Base-by-base conservation (phyloP, 2,888 invertebrate genomes). In the Melinaea marsaeus region DNA sequence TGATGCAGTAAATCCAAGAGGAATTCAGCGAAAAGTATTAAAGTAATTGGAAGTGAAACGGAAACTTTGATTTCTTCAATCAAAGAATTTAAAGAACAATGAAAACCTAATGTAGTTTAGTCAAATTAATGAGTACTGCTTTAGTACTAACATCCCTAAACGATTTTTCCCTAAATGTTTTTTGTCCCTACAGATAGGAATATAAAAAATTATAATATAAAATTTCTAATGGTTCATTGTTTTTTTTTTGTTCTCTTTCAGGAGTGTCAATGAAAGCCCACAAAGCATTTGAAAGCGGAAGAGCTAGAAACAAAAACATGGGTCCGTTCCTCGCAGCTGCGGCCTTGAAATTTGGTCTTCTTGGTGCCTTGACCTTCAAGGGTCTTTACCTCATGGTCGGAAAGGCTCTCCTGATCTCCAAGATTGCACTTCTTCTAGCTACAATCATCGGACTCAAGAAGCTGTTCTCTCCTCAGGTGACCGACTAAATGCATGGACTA, bases 361-460 rank as follows among this genome's bases (percentile, higher is more conserved):
- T 96, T 35, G 96, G 95, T 60, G 95, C 95, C 56, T 79, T 97
- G 59, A 94, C 96, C 42, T 95, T 96, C 84, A 96, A 96, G 78
- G 96, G 94, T 22, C 86, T 97, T 3, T 95, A 95, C 13, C 90
- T 96, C 4, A 92, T 96, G 71, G 96, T 96, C 45, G 96, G 96
- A 76, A 96, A 97, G 88, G 96, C 96, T 35, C 91, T 97, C 4
- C 92, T 97, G 54, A 94, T 96, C 68, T 95, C 95, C 73, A 97
- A 97, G 92, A 94, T 96, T 60, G 96, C 96, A 2, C 91, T 97
- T 9, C 92, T 96, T 3, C 85, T 96, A 62, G 95, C 96, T 13
- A 94, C 94, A 55, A 94, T 96, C 72, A 95, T 96, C 70, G 96
- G 96, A 45, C 80, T 96, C 76, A 96, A 96, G 91, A 96, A 96